Conservation (phyloP, 2,888 invertebrate species). For the Leptopilina drosophilae region DNA sequence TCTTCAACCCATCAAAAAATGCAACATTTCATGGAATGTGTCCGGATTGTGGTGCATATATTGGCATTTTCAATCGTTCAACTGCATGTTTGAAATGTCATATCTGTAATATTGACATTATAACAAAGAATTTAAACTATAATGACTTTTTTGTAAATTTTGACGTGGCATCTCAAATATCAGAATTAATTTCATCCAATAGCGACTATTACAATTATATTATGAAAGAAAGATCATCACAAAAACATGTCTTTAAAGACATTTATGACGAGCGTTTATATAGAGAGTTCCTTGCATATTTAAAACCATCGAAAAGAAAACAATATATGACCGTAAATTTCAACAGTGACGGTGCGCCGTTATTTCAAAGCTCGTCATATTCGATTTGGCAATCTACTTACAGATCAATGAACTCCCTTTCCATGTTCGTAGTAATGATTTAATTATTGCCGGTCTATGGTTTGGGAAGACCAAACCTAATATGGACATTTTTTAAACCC, state of each 20-base stretch:
- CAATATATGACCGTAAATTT: constrained; percentile 45
- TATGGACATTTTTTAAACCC: constrained; percentile 46
- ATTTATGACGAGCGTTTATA: too few relatives aligned
- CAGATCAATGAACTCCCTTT: constrained; percentile 51
- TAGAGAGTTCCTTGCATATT: constrained; percentile 38
- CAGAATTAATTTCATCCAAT: constrained; percentile 16
- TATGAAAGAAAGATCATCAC: constrained; percentile 30
- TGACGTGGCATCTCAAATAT: too few relatives aligned
- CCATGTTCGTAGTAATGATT: constrained; percentile 35
- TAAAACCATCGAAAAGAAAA: constrained; percentile 1
- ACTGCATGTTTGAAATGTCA: too few relatives aligned
- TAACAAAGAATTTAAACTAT: too few relatives aligned
- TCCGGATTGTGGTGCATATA: too few relatives aligned
- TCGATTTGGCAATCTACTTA: constrained; percentile 52
- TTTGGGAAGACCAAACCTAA: constrained; percentile 49
- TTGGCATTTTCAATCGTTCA: too few relatives aligned
- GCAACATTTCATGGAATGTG: too few relatives aligned
- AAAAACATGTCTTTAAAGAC: constrained; percentile 38
- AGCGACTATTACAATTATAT: constrained; percentile 40
- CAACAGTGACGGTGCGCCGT: too few relatives aligned
- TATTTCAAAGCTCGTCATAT: constrained; percentile 47
- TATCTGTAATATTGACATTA: too few relatives aligned
- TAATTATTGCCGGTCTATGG: constrained; percentile 46
- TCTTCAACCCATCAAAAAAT: too few relatives aligned
- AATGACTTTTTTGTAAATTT: too few relatives aligned